These are phyloP conservation scores for Mylabris phalerata DNA, from an alignment of 1,140 invertebrate genomes.

Conservation along the genomic window DNA sequence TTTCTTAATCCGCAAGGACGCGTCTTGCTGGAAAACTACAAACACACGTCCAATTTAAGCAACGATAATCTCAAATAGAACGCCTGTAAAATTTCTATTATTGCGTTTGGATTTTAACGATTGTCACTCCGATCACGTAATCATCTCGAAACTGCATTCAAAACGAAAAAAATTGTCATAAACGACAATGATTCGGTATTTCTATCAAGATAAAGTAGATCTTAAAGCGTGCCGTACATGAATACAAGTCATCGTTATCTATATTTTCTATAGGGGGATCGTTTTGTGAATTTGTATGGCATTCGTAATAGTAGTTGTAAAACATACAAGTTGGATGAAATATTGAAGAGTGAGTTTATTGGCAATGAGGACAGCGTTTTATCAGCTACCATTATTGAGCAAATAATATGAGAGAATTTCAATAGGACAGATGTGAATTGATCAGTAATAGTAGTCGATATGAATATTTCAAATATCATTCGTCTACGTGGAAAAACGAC, in stretches of 20 bases:
- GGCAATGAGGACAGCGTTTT: constrained; percentile 1
- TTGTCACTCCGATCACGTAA: no score
- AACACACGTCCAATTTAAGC: no score
- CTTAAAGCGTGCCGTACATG: not conserved
- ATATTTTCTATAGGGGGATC: not conserved
- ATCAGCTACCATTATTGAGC: constrained; percentile 4
- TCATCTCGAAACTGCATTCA: no score
- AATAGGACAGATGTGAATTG: not conserved
- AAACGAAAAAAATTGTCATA: no score
- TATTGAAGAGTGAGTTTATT: constrained; percentile 2
- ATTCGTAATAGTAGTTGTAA: not conserved
- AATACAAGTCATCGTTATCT: no score
- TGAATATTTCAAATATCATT: constrained; percentile 23
- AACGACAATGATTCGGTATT: no score
- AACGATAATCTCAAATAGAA: no score
- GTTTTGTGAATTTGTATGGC: constrained; percentile 6
- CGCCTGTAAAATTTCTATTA: no score
- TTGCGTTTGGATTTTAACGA: no score
- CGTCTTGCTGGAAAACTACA: no score
- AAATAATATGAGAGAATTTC: constrained; percentile 10
- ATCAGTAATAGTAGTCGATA: not conserved
- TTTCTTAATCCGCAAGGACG: no score
- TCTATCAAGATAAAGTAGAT: constrained; percentile 8
- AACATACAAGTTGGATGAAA: constrained; percentile 1
- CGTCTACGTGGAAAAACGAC: not conserved